These are phyloP conservation scores for Amphipoea oculea DNA, from an alignment of 2,888 invertebrate species.

Conservation along the genomic window DNA sequence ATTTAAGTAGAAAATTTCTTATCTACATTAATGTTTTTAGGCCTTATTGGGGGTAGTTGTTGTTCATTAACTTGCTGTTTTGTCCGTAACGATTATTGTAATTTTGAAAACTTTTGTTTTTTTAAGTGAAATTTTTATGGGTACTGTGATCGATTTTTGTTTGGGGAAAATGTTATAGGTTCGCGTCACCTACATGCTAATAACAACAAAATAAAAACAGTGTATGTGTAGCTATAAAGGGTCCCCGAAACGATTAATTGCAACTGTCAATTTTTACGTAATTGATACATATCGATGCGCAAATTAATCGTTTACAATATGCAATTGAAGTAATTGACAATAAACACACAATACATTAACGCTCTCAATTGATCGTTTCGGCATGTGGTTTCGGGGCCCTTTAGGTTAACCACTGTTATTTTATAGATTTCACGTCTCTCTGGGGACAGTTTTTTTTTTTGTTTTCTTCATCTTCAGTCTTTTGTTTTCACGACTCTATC, in stretches of 20 bases:
- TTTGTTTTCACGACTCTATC: neutral
- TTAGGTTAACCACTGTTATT: neutral
- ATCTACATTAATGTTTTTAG: conserved; percentile 81
- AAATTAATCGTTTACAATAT: no score
- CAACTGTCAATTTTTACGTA: no score
- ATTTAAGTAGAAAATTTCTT: conserved; percentile 85
- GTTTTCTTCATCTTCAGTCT: no score
- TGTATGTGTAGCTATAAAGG: neutral
- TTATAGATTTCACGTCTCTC: neutral
- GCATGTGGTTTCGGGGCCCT: no score
- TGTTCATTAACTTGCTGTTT: conserved; percentile 52
- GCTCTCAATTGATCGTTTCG: neutral
- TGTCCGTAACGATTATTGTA: neutral
- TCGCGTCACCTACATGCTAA: neutral
- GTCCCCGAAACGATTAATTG: no score
- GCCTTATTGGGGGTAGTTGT: conserved; percentile 40
- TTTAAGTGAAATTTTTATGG: neutral
- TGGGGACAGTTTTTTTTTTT: neutral
- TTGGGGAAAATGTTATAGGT: neutral
- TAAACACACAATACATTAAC: no score
- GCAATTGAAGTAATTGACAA: no score
- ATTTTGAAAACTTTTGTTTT: neutral
- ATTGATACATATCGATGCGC: no score
- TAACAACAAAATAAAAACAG: neutral
- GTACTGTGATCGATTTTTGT: neutral